Conservation (phyloP, 2,113 vertebrate species). For the Spheniscus mendiculus region DNA sequence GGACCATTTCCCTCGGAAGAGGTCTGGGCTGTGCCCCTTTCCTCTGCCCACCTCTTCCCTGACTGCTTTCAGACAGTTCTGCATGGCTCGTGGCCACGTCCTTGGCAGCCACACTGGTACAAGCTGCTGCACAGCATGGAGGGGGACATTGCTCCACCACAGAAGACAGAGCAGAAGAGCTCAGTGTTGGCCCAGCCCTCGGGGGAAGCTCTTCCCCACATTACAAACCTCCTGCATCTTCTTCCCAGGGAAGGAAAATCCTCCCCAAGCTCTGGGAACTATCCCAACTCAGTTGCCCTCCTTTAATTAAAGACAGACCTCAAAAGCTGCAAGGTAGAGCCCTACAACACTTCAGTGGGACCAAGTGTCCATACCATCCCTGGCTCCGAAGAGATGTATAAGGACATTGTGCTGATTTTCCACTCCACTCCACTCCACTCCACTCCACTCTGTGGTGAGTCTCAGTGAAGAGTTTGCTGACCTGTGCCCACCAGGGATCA, state of each 20-base stretch:
- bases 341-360: not conserved
- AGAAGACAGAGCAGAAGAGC: not conserved
- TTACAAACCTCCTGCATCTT: not conserved
- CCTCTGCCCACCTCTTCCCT: not conserved
- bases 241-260: not conserved
- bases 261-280: not conserved
- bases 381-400: not conserved
- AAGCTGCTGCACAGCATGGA: not conserved
- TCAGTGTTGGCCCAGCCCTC: not conserved
- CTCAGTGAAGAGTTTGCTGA: not conserved
- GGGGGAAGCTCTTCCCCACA: not conserved
- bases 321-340: not conserved
- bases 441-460: not conserved
- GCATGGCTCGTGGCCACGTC: rapidly evolving
- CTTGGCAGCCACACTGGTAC: not conserved
- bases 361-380: not conserved
- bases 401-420: not conserved
- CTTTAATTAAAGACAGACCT: not conserved
- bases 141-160: not conserved
- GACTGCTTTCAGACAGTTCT: not conserved
- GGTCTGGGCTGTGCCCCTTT: not conserved
- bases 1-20: not conserved
- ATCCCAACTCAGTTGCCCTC: not conserved
- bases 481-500: not conserved
- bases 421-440: not conserved